phyloP scores from a whole-genome alignment of 2,797 vertebrate species.

The Limnodromus scolopaceus region DNA sequence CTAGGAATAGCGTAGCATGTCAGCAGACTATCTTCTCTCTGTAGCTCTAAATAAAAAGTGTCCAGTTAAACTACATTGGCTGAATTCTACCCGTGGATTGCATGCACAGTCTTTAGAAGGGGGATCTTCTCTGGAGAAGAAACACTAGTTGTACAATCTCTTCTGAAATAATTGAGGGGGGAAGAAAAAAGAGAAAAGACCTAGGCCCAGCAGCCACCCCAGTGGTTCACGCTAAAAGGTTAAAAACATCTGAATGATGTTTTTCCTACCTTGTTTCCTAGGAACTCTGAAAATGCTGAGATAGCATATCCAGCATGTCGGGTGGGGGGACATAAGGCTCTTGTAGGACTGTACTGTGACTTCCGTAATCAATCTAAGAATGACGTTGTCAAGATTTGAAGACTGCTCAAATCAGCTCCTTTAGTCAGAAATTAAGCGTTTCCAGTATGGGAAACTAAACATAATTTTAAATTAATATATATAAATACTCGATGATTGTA shows the following conservation, averaged over 20 bases:
- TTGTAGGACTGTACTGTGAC: rapidly evolving
- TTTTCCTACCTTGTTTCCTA: neutral
- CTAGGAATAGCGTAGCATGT: slow-evolving; percentile 50
- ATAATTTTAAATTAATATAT: neutral
- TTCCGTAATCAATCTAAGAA: neutral
- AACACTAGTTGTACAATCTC: neutral
- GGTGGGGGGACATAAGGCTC: neutral
- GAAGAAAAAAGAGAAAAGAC: neutral
- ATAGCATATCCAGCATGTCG: rapidly evolving
- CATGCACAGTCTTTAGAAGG: neutral
- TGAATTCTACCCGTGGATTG: neutral
- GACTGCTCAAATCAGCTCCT: neutral
- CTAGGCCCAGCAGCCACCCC: neutral
- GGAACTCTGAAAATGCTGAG: neutral
- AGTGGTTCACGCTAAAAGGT: neutral
- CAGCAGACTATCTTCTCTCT: slow-evolving; percentile 46
- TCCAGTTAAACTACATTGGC: slow-evolving; percentile 7
- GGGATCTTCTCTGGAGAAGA: neutral
- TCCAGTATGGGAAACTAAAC: neutral
- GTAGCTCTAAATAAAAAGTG: slow-evolving; percentile 56
- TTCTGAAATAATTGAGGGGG: neutral
- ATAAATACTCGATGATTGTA: neutral
- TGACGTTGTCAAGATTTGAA: neutral
- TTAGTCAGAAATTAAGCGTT: neutral
- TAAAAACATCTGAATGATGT: neutral